Evolutionary conservation across 1,140 invertebrate species (phyloP).

Genomic region (Sarcophaga bullata): DNA sequence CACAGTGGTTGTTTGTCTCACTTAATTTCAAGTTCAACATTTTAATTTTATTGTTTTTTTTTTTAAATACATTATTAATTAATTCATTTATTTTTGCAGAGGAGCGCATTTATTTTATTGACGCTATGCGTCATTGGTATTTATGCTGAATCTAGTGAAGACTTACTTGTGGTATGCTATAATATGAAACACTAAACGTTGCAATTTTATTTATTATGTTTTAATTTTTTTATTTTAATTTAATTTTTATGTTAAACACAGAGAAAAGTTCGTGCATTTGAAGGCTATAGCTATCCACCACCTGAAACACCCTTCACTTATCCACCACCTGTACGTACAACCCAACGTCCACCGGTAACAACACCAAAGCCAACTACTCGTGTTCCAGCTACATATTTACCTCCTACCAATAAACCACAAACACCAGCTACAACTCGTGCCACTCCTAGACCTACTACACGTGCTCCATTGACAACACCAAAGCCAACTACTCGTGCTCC

Average conservation of each 20-base stretch:
- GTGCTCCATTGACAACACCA: slow-evolving; percentile 41
- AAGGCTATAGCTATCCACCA: slow-evolving; percentile 59
- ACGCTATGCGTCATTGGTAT: slow-evolving; percentile 61
- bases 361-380: slow-evolving; percentile 11
- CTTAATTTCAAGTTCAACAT: background rate
- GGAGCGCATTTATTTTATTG: slow-evolving; percentile 62
- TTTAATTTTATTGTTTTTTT: background rate
- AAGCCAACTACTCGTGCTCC: slow-evolving; percentile 30
- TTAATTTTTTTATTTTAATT: background rate
- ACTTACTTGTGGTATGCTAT: slow-evolving; percentile 57
- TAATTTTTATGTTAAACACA: slow-evolving; percentile 38
- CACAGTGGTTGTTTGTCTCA: background rate
- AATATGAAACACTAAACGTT: background rate
- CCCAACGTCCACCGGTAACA: slow-evolving; percentile 38
- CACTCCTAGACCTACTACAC: slow-evolving; percentile 1
- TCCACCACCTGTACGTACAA: slow-evolving; percentile 34
- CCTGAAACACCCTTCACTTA: slow-evolving; percentile 45
- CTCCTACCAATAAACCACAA: slow-evolving; percentile 44
- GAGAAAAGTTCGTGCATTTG: slow-evolving; percentile 55
- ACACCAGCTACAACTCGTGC: slow-evolving; percentile 47
- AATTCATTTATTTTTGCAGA: slow-evolving; percentile 48
- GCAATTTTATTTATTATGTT: background rate
- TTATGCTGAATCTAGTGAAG: slow-evolving; percentile 55
- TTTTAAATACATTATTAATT: background rate
- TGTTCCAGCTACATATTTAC: slow-evolving; percentile 45